phyloP scores from a whole-genome alignment of 2,797 vertebrate genomes.

The Cossypha polioptera region DNA sequence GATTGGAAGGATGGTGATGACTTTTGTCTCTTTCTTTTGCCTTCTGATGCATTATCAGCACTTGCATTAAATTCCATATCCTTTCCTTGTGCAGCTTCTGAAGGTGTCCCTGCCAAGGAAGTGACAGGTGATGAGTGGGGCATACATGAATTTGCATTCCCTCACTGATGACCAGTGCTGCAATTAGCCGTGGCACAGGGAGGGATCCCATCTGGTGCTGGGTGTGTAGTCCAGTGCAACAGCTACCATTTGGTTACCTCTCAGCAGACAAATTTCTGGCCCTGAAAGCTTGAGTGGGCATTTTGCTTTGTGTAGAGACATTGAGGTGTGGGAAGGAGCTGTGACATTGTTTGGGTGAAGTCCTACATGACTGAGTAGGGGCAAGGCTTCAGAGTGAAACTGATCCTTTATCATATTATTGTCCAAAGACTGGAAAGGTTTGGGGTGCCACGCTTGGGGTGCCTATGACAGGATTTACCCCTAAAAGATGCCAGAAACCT shows the following conservation, averaged over 20 bases:
- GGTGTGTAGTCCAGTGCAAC: neutral
- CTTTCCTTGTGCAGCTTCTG: neutral
- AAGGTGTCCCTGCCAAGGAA: neutral
- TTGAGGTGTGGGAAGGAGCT: neutral
- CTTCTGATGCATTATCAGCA: neutral
- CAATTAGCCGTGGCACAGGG: neutral
- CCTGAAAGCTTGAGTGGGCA: neutral
- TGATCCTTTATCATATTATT: neutral
- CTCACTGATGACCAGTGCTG: neutral
- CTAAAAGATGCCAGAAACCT: neutral
- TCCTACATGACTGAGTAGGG: neutral
- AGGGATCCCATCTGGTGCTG: neutral
- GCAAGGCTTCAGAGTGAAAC: neutral
- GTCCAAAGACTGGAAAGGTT: neutral
- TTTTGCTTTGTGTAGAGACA: neutral
- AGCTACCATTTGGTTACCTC: neutral
- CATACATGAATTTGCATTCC: neutral
- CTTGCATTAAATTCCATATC: neutral
- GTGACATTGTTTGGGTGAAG: neutral
- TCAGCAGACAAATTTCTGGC: neutral
- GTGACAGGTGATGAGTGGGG: neutral
- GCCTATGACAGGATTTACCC: rapidly evolving
- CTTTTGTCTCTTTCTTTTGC: neutral
- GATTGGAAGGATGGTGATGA: neutral
- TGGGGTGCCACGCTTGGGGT: neutral